phyloP scores from a whole-genome alignment of 2,797 vertebrate genomes.

The Prunella strophiata region DNA sequence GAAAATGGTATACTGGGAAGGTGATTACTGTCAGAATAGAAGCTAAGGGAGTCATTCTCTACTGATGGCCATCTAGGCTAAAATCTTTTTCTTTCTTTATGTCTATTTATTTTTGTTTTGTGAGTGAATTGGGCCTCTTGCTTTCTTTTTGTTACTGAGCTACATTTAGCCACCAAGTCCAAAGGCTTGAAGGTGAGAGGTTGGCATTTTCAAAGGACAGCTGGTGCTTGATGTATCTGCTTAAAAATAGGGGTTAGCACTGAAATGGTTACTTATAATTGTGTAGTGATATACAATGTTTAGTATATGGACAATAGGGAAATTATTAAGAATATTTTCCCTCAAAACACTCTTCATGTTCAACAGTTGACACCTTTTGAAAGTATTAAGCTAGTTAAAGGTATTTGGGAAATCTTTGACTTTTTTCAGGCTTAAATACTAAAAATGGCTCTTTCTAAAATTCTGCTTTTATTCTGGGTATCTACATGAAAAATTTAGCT shows the following conservation, averaged over 20 bases:
- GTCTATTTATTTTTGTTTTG: background rate
- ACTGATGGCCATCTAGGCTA: background rate
- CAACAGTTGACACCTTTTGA: background rate
- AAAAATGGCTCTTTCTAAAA: background rate
- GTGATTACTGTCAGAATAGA: background rate
- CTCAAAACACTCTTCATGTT: background rate
- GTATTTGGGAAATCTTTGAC: background rate
- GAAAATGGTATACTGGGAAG: background rate
- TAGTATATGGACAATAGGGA: background rate
- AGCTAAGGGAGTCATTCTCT: background rate
- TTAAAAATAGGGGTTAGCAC: background rate
- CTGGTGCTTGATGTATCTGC: background rate
- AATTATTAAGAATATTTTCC: background rate
- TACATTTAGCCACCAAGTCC: background rate
- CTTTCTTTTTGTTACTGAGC: background rate
- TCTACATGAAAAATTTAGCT: background rate
- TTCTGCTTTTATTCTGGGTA: background rate
- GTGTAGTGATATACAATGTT: background rate
- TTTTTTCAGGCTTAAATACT: background rate
- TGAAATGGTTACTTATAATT: background rate
- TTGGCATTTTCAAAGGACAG: background rate
- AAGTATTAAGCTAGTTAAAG: background rate
- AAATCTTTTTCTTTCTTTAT: background rate
- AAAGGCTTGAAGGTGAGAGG: background rate
- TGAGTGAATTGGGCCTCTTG: background rate